Conservation (phyloP, 2,797 vertebrate genomes). For the Pseudochaenichthys georgianus region DNA sequence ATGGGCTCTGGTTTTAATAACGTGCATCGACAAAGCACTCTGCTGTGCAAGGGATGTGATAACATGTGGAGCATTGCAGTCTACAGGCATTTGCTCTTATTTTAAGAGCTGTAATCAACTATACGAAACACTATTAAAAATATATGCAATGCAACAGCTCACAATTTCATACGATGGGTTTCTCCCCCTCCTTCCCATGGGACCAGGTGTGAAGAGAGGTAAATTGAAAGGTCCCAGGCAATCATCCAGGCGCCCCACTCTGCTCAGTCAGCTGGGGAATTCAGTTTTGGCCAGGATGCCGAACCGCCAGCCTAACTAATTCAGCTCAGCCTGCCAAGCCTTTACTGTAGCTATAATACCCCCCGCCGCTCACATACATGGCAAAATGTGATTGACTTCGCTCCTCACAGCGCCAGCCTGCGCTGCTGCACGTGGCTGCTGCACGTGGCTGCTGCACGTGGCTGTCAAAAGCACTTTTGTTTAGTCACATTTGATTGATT, state of each 20-base stretch:
- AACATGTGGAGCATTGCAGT: neutral
- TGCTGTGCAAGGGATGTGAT: slow-evolving; percentile 1
- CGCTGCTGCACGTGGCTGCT: slow-evolving; percentile 13
- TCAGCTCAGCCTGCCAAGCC: slow-evolving; percentile 39
- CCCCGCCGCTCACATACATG: slow-evolving; percentile 38
- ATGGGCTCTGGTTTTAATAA: slow-evolving; percentile 30
- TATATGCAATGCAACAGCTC: neutral
- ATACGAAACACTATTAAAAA: slow-evolving; percentile 1
- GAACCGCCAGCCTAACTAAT: slow-evolving; percentile 59
- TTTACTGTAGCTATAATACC: slow-evolving; percentile 16
- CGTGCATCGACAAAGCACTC: slow-evolving; percentile 25
- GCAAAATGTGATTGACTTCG: slow-evolving; percentile 45
- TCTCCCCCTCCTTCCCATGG: slow-evolving; percentile 3
- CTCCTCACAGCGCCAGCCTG: neutral
- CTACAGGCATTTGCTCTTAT: slow-evolving; percentile 16
- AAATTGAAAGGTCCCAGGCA: slow-evolving; percentile 79
- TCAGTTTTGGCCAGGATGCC: slow-evolving; percentile 62
- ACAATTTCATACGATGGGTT: slow-evolving; percentile 15
- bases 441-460: slow-evolving; percentile 15
- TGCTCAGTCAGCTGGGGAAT: slow-evolving; percentile 64
- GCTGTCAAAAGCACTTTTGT: slow-evolving; percentile 29
- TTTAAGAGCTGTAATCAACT: slow-evolving; percentile 32
- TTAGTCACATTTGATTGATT: slow-evolving; percentile 8
- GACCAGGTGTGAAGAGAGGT: slow-evolving; percentile 61
- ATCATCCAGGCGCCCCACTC: slow-evolving; percentile 64